Percentiles rank a stretch among this genome's conserved stretches.
These are phyloP conservation scores for Phacellophora camtschatica DNA, from an alignment of 30 jellyfish, hydroid and myxozoan species.

Conservation along the genomic window DNA sequence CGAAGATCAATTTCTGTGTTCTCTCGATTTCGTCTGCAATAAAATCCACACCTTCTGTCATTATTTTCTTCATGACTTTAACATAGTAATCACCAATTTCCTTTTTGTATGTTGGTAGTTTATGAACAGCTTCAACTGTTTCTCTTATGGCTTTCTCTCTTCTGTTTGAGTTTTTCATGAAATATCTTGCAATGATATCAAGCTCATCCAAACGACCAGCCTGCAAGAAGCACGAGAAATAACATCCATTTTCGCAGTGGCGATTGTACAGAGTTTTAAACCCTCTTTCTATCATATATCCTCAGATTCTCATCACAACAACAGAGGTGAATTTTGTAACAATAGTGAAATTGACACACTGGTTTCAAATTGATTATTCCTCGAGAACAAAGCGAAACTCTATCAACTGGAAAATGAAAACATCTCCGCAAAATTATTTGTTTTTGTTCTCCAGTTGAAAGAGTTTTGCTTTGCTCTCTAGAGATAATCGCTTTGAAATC, in stretches of 20 bases:
- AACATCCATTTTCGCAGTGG: too few species aligned
- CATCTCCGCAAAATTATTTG: too few species aligned
- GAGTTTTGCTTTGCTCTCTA: too few species aligned
- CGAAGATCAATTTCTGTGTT: slow-evolving; percentile 63
- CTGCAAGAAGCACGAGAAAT: slow-evolving; percentile 6
- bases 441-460: too few species aligned
- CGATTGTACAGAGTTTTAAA: not conserved
- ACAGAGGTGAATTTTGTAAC: too few species aligned
- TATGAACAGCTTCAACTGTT: slow-evolving; percentile 58
- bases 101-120: slow-evolving; percentile 77
- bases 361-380: too few species aligned
- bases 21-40: slow-evolving; percentile 71
- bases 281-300: not conserved
- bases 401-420: too few species aligned
- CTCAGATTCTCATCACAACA: not conserved
- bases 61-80: slow-evolving; percentile 68
- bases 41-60: slow-evolving; percentile 68
- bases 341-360: too few species aligned
- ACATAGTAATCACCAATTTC: slow-evolving; percentile 76
- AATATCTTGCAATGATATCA: slow-evolving; percentile 70
- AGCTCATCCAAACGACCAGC: slow-evolving; percentile 84
- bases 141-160: slow-evolving; percentile 83
- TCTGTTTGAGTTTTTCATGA: slow-evolving; percentile 69
- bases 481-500: too few species aligned
- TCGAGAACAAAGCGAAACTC: too few species aligned